Evolutionary conservation across 2,797 vertebrate genomes (phyloP).

Genomic region (Psittacula echo): DNA sequence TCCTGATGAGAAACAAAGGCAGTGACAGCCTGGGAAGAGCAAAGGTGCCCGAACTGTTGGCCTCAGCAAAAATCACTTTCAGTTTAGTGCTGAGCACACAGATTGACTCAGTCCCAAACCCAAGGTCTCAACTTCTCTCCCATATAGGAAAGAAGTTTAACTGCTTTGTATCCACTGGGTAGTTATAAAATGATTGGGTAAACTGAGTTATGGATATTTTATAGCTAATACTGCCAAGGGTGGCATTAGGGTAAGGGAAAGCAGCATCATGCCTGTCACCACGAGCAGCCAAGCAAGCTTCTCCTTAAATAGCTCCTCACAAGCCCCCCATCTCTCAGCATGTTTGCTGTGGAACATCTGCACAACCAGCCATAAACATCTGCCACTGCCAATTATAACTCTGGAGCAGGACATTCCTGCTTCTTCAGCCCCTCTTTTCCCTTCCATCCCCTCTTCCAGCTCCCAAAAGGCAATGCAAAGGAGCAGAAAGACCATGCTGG

Average conservation of each 20-base stretch:
- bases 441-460: neutral
- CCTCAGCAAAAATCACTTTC: neutral
- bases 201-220: neutral
- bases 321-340: neutral
- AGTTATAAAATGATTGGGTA: neutral
- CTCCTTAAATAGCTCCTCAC: neutral
- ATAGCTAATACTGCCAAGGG: neutral
- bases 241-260: neutral
- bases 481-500: neutral
- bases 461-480: neutral
- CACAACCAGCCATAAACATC: neutral
- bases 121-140: neutral
- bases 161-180: neutral
- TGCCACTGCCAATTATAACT: rapidly evolving
- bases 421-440: neutral
- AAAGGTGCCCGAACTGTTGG: neutral
- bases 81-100: neutral
- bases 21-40: neutral
- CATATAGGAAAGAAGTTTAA: neutral
- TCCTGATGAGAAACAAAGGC: neutral
- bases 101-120: neutral
- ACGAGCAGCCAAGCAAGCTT: neutral
- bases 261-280: neutral
- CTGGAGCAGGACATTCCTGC: neutral
- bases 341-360: neutral